Conservation (phyloP, 2,113 vertebrate genomes). For the Passer domesticus region DNA sequence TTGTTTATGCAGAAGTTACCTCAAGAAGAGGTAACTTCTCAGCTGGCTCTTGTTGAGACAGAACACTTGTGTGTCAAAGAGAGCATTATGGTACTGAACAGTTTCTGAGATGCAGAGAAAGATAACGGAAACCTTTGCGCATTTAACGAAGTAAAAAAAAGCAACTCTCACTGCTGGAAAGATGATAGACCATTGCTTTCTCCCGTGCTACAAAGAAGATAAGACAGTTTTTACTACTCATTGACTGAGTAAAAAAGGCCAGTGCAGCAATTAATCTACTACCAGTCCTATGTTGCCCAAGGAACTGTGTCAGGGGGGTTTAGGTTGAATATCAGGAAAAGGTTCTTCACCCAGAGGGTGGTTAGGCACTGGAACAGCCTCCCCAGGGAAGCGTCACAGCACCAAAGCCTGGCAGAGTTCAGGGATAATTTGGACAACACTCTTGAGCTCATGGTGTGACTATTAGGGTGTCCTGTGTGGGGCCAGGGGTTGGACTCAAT, state of each 20-base stretch:
- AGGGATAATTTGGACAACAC: neutral
- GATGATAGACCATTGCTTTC: neutral
- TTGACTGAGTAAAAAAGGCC: neutral
- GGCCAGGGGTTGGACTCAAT: accelerated
- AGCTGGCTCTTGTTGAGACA: neutral
- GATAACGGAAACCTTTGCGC: neutral
- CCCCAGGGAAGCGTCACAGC: neutral
- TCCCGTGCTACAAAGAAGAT: neutral
- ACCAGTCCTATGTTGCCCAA: neutral
- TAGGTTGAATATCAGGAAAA: neutral
- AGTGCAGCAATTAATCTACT: neutral
- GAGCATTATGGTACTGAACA: neutral
- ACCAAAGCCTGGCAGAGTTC: neutral
- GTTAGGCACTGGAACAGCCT: neutral
- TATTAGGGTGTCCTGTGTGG: neutral
- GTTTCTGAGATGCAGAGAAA: neutral
- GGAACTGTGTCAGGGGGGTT: neutral
- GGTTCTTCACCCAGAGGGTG: neutral
- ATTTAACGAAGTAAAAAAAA: neutral
- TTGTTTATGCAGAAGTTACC: neutral
- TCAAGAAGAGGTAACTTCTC: neutral
- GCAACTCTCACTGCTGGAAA: neutral
- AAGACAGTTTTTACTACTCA: neutral
- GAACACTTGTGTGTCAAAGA: neutral
- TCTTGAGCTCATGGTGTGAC: neutral